Percentiles rank a stretch among this genome's conserved stretches.
These are phyloP conservation scores for Agapornis canus DNA, from an alignment of 2,797 vertebrate genomes.

Conservation along the genomic window DNA sequence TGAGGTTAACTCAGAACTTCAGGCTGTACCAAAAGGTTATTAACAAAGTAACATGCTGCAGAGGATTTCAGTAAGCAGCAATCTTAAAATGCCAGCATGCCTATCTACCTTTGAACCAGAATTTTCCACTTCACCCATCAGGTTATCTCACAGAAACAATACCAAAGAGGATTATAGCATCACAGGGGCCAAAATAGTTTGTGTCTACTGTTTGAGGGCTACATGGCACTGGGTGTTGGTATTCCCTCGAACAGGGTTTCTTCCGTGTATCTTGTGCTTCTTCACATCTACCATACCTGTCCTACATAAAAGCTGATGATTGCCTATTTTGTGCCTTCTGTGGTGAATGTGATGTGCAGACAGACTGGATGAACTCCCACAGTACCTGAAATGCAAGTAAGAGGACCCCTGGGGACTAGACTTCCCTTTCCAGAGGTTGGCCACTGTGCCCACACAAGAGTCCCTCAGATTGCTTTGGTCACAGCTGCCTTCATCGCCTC, in stretches of 20 bases:
- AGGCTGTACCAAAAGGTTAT: background rate
- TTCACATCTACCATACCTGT: background rate
- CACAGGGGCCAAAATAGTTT: background rate
- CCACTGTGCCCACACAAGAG: background rate
- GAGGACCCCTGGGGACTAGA: background rate
- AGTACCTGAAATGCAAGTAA: background rate
- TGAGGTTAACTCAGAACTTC: background rate
- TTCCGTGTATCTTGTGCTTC: background rate
- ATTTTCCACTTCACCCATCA: background rate
- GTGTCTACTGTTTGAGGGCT: background rate
- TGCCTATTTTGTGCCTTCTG: background rate
- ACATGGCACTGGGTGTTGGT: accelerated
- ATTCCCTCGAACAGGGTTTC: background rate
- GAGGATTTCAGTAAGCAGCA: background rate
- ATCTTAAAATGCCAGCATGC: background rate
- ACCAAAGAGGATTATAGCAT: background rate
- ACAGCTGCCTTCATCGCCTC: background rate
- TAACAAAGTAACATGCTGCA: background rate
- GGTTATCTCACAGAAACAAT: background rate
- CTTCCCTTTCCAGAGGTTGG: background rate
- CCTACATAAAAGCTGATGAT: background rate
- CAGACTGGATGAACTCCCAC: background rate
- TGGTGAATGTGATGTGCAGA: background rate
- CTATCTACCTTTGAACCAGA: background rate
- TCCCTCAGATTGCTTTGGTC: background rate